phyloP scores from a whole-genome alignment of 2,888 invertebrate species.

The Meta bourneti region DNA sequence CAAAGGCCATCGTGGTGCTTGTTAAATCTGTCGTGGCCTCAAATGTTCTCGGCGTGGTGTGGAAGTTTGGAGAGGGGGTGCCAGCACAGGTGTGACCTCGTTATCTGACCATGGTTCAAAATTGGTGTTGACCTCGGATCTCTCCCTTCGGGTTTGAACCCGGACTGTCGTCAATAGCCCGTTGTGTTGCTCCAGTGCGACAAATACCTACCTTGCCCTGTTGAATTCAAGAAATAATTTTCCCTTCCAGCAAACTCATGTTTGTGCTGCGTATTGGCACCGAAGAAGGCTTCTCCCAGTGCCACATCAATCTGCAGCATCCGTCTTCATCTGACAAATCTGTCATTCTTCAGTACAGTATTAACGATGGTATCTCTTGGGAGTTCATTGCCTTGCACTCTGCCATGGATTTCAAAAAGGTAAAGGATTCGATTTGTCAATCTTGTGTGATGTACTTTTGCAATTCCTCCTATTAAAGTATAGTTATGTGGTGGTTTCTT shows the following conservation, averaged over 20 bases:
- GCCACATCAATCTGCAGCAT: slow-evolving; percentile 79
- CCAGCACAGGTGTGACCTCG: too few species aligned
- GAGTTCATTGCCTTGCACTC: slow-evolving; percentile 80
- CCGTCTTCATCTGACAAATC: slow-evolving; percentile 79
- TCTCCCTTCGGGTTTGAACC: too few species aligned
- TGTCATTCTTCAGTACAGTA: slow-evolving; percentile 80
- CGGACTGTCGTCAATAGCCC: too few species aligned
- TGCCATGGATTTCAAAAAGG: slow-evolving; percentile 79
- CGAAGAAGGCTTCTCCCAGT: slow-evolving; percentile 79
- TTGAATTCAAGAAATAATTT: too few species aligned
- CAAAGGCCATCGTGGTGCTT: too few species aligned
- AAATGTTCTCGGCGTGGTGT: too few species aligned
- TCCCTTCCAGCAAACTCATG: slow-evolving; percentile 80
- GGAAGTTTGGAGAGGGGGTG: too few species aligned
- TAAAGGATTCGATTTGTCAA: slow-evolving; percentile 17
- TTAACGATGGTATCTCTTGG: slow-evolving; percentile 81
- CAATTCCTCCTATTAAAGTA: background rate
- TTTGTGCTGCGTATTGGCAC: slow-evolving; percentile 81
- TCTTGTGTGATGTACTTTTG: background rate
- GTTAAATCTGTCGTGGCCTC: too few species aligned
- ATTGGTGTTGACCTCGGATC: too few species aligned
- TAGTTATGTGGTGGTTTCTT: background rate
- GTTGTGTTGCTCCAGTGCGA: too few species aligned
- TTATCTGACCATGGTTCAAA: too few species aligned
- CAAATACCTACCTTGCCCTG: too few species aligned